Evolutionary conservation across 37 sponge, comb jelly and placozoan species (phyloP).

Genomic region (Hexactinellida sp.): DNA sequence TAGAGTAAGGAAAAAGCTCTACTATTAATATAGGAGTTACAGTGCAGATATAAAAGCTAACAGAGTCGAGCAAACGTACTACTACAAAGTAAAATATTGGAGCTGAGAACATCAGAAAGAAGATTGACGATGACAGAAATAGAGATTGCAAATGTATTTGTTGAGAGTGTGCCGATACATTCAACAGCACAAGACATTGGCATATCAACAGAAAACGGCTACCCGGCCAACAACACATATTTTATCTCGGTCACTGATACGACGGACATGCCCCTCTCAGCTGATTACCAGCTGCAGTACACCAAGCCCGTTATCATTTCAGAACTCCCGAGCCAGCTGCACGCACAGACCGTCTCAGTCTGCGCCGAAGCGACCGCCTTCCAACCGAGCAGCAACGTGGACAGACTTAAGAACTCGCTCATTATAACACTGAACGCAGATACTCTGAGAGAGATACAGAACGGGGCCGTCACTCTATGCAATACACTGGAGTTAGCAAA

Average conservation of each 20-base stretch:
- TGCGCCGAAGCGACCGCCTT: not conserved
- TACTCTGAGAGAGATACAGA: slow-evolving; percentile 6
- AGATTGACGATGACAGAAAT: not conserved
- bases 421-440: not conserved
- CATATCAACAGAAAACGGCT: not conserved
- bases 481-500: not conserved
- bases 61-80: slow-evolving; percentile 6
- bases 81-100: not conserved
- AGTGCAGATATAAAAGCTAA: slow-evolving; percentile 15
- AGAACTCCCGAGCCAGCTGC: not conserved
- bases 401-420: not conserved
- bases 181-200: not conserved
- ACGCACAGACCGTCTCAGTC: not conserved
- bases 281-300: not conserved
- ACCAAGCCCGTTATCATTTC: not conserved
- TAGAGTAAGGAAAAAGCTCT: not conserved
- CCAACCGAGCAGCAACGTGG: not conserved
- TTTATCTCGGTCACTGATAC: not conserved
- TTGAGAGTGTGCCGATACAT: not conserved
- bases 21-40: slow-evolving; percentile 5
- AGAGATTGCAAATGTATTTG: not conserved
- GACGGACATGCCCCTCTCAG: not conserved
- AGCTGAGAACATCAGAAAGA: not conserved
- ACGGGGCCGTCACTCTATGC: not conserved
- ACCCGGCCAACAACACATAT: not conserved